Percentiles rank a stretch among this genome's conserved stretches.
Evolutionary conservation across 2,113 vertebrate genomes (phyloP).

Genomic region (Theristicus caerulescens): DNA sequence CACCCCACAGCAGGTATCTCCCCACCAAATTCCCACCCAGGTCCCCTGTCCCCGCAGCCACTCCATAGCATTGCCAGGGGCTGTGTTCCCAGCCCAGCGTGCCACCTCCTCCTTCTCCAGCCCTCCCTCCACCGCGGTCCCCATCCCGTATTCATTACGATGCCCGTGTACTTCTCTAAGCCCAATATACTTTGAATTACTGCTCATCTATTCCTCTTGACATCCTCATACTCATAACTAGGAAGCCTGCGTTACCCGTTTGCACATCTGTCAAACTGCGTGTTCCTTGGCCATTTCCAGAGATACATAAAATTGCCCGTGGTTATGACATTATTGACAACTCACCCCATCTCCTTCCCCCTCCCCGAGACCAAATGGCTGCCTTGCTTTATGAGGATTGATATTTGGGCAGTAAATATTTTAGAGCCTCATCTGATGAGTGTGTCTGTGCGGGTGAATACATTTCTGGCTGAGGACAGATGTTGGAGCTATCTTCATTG

Average conservation of each 20-base stretch:
- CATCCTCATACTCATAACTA: slow-evolving; percentile 63
- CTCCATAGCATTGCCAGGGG: neutral
- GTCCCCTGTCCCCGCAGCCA: neutral
- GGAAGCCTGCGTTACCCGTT: slow-evolving; percentile 50
- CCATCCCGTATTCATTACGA: neutral
- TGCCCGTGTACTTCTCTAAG: slow-evolving; percentile 25
- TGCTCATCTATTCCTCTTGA: slow-evolving; percentile 64
- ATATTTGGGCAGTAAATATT: slow-evolving; percentile 71
- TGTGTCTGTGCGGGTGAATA: slow-evolving; percentile 56
- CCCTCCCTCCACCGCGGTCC: neutral
- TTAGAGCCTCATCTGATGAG: slow-evolving; percentile 62
- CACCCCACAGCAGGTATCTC: neutral
- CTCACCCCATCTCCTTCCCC: neutral
- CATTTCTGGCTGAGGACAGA: slow-evolving; percentile 62
- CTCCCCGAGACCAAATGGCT: slow-evolving; percentile 28
- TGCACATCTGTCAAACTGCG: slow-evolving; percentile 66
- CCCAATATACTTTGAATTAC: slow-evolving; percentile 58
- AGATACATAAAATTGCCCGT: slow-evolving; percentile 66
- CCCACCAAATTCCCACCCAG: neutral
- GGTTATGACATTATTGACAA: slow-evolving; percentile 67
- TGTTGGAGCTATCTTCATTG: slow-evolving; percentile 39
- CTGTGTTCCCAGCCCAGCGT: neutral
- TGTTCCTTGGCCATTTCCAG: slow-evolving; percentile 64
- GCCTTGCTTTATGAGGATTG: slow-evolving; percentile 66
- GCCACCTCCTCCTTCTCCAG: neutral